These are phyloP conservation scores for Globodera rostochiensis DNA, from an alignment of 1,140 invertebrate genomes.

Conservation along the genomic window DNA sequence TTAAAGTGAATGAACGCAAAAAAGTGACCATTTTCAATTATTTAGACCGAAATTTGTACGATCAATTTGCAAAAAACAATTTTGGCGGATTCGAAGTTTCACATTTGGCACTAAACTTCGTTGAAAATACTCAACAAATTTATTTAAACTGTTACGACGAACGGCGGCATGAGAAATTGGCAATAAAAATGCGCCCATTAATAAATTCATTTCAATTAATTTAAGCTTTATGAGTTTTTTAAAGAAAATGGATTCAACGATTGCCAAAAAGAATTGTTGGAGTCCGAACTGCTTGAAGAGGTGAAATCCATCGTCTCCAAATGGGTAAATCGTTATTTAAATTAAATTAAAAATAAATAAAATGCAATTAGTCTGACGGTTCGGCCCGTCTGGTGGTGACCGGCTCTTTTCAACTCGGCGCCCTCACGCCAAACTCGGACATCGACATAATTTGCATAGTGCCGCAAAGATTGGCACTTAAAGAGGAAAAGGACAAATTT, in stretches of 20 bases:
- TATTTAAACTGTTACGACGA: neutral
- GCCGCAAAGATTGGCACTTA: neutral
- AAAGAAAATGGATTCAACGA: neutral
- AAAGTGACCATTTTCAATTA: too few species aligned
- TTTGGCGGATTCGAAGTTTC: neutral
- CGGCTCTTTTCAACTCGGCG: neutral
- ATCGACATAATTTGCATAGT: neutral
- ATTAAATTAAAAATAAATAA: neutral
- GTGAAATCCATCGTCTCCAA: neutral
- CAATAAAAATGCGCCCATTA: too few species aligned
- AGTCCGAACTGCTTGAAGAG: neutral
- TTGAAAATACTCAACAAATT: neutral
- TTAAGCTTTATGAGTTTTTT: neutral
- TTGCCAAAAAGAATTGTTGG: neutral
- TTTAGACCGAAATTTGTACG: conserved; percentile 1
- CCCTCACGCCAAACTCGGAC: neutral
- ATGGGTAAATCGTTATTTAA: neutral
- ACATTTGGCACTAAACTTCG: neutral
- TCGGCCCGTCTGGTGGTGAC: neutral
- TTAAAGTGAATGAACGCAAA: neutral
- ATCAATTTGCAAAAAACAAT: neutral
- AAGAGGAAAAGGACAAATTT: neutral
- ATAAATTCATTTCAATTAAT: too few species aligned
- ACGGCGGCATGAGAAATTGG: neutral
- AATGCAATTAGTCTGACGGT: neutral